Percentiles rank a stretch among this genome's conserved stretches.
phyloP scores from a whole-genome alignment of 2,113 vertebrate species.

The Rhinolophus ferrumequinum region DNA sequence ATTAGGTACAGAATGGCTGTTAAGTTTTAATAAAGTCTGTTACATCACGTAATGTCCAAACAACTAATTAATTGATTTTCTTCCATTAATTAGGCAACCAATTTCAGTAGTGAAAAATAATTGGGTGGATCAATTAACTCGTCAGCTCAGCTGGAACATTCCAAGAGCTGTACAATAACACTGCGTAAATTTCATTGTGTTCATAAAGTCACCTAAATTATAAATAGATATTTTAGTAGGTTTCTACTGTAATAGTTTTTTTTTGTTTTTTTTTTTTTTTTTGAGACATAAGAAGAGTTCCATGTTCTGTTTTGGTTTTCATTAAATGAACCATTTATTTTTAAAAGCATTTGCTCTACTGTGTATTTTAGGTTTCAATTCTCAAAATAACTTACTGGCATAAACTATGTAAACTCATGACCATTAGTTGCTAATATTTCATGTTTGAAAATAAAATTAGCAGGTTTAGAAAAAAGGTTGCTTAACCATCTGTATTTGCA shows the following conservation, averaged over 20 bases:
- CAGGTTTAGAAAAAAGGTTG: not conserved
- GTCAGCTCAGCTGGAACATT: not conserved
- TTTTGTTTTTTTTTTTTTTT: constrained; percentile 36
- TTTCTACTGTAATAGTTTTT: not conserved
- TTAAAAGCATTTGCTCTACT: constrained; percentile 58
- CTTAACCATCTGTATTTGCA: not conserved
- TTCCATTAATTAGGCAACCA: not conserved
- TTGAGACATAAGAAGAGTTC: not conserved
- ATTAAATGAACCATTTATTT: constrained; percentile 66
- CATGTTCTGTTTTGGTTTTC: not conserved
- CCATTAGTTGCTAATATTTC: constrained; percentile 19
- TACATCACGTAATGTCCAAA: not conserved
- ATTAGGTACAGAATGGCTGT: not conserved
- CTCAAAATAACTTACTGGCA: constrained; percentile 52
- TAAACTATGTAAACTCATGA: constrained; percentile 10
- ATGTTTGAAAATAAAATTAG: constrained; percentile 33
- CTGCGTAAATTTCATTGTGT: not conserved
- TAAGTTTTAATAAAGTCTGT: not conserved
- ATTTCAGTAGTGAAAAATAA: constrained; percentile 41
- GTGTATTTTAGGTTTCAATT: constrained; percentile 51
- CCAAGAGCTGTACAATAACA: not conserved
- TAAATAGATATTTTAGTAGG: not conserved
- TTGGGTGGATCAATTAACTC: not conserved
- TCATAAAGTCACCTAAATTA: constrained; percentile 3
- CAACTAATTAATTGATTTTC: not conserved